These are phyloP conservation scores for Pelobates cultripes DNA, from an alignment of 2,797 vertebrate genomes.

Conservation along the genomic window DNA sequence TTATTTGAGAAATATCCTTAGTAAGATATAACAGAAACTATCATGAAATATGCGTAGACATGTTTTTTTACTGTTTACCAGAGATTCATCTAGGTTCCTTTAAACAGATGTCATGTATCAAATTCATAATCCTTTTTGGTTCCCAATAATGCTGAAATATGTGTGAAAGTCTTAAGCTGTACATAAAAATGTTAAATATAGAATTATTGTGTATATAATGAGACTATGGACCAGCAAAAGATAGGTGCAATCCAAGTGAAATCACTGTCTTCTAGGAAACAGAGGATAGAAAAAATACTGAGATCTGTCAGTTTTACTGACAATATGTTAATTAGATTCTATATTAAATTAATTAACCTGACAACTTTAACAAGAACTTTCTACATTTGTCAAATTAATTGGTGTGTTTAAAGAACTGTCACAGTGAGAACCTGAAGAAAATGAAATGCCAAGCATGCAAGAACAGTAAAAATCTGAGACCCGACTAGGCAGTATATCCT, in stretches of 20 bases:
- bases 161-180: no score
- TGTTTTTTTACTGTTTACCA: no score
- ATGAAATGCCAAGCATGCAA: conserved; percentile 38
- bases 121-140: no score
- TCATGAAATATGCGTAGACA: no score
- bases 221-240: not conserved
- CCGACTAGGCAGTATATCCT: not conserved
- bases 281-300: not conserved
- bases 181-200: no score
- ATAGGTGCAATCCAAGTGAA: not conserved
- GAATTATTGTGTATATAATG: no score
- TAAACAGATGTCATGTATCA: no score
- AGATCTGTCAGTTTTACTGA: conserved; percentile 34
- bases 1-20: no score
- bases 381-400: conserved; percentile 53
- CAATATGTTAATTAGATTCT: conserved; percentile 46
- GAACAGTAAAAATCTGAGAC: not conserved
- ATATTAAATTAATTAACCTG: conserved; percentile 49
- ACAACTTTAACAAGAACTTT: conserved; percentile 53
- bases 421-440: conserved; percentile 26
- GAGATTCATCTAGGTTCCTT: no score
- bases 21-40: no score
- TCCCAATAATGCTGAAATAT: no score
- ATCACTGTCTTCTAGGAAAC: conserved; percentile 10
- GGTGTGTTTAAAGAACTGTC: conserved; percentile 47